Percentiles rank a stretch among this genome's conserved stretches.
phyloP scores from a whole-genome alignment of 2,113 vertebrate genomes.

The Burhinus bistriatus region DNA sequence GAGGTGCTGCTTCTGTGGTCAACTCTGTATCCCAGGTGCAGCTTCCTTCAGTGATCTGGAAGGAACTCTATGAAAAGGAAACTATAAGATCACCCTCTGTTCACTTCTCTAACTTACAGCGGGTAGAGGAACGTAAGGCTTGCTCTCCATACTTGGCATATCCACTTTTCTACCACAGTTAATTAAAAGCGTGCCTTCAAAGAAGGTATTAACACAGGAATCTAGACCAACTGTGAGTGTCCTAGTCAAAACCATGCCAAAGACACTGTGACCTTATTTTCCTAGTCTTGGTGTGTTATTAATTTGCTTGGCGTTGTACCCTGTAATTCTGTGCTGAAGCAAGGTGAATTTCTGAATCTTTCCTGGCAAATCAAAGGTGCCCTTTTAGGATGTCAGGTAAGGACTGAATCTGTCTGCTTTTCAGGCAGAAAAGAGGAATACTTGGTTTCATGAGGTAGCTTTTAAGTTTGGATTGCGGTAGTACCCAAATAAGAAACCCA shows the following conservation, averaged over 20 bases:
- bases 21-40: neutral
- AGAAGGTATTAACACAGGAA: neutral
- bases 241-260: constrained; percentile 3
- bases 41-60: neutral
- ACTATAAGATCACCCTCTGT: neutral
- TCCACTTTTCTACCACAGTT: neutral
- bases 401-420: neutral
- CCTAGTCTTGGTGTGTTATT: constrained; percentile 19
- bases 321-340: constrained; percentile 54
- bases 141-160: neutral
- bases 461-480: neutral
- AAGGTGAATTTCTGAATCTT: constrained; percentile 48
- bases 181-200: neutral
- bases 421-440: neutral
- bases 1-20: neutral
- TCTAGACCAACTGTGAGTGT: neutral
- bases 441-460: neutral
- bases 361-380: constrained; percentile 15
- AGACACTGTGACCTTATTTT: constrained; percentile 56
- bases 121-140: neutral
- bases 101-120: neutral
- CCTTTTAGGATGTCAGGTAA: neutral
- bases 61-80: neutral
- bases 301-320: constrained; percentile 50
- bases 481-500: neutral